Evolutionary conservation across 2,888 invertebrate species (phyloP).

Genomic region (Nowickia ferox): DNA sequence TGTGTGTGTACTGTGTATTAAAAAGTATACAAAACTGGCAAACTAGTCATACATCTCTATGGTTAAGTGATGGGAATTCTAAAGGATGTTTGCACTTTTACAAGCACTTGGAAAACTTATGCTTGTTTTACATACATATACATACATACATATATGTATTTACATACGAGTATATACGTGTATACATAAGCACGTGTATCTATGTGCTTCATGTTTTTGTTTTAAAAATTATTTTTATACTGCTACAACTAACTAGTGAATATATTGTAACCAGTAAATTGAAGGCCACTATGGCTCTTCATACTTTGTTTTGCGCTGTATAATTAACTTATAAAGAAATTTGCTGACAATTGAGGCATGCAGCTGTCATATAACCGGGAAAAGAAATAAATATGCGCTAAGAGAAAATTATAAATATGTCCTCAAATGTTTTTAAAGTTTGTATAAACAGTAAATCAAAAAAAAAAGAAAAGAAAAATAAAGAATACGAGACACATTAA

Average conservation of each 20-base stretch:
- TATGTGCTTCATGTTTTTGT: slow-evolving; percentile 36
- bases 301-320: too few relatives aligned
- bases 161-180: not conserved
- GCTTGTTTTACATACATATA: not conserved
- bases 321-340: not conserved
- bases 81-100: slow-evolving; percentile 49
- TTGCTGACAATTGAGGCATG: not conserved
- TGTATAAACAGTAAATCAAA: too few relatives aligned
- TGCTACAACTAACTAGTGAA: slow-evolving; percentile 19
- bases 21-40: slow-evolving; percentile 21
- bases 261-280: slow-evolving; percentile 3
- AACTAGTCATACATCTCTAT: slow-evolving; percentile 26
- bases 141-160: not conserved
- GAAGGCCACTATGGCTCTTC: slow-evolving; percentile 34
- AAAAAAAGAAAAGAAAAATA: too few relatives aligned
- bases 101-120: not conserved
- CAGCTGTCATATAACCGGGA: too few relatives aligned
- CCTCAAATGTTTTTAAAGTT: too few relatives aligned
- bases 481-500: too few relatives aligned
- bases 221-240: slow-evolving; percentile 60
- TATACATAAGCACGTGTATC: not conserved
- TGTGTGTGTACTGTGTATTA: not conserved
- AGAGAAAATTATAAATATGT: too few relatives aligned
- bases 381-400: too few relatives aligned
- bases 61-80: slow-evolving; percentile 28